Base-by-base conservation (phyloP, 2,113 vertebrate species). In the Rhabdornis inornatus region DNA sequence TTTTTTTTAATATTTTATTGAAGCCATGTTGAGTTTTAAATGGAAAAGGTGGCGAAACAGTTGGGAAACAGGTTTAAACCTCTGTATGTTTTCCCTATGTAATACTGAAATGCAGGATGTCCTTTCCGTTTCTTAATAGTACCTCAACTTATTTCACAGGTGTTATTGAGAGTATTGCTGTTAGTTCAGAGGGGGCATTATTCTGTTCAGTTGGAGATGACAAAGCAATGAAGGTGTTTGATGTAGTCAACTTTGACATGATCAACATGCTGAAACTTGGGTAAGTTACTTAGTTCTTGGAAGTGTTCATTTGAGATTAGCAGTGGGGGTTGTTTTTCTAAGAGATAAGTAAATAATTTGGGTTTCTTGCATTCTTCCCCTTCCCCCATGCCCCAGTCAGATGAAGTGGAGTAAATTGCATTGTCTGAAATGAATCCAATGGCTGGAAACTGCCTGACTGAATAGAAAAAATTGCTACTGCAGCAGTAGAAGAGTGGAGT, bases 181-280 rank as follows among this genome's bases (percentile, higher is more conserved):
- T 98, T 92, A 99, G 99, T 94, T 98, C 98, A 8, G 99, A 99
- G 82, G 99, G 99, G 19, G 99, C 99, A 0, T 98, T 99, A 17
- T 97, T 99, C 89, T 99, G 99, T 94, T 99, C 99, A 21, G 99
- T 99, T 59, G 99, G 99, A 35, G 99, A 99, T 72, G 99, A 99
- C 97, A 99, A 98, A 98, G 99, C 99, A 89, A 99, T 99, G 99
- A 99, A 99, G 94, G 99, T 99, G 7, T 99, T 99, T 96, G 99
- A 99, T 89, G 99, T 99, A 6, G 99, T 99, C 89, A 99, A 99
- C 97, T 99, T 99, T 92, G 99, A 99, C 97, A 99, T 99, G 99
- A 99, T 99, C 97, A 99, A 99, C 93, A 99, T 99, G 99, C 98
- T 99, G 87, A 99, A 99, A 94, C 97, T 99, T 95, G 99, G 99